Evolutionary conservation across 1,140 invertebrate species (phyloP).

Genomic region (Hylaeus volcanicus): DNA sequence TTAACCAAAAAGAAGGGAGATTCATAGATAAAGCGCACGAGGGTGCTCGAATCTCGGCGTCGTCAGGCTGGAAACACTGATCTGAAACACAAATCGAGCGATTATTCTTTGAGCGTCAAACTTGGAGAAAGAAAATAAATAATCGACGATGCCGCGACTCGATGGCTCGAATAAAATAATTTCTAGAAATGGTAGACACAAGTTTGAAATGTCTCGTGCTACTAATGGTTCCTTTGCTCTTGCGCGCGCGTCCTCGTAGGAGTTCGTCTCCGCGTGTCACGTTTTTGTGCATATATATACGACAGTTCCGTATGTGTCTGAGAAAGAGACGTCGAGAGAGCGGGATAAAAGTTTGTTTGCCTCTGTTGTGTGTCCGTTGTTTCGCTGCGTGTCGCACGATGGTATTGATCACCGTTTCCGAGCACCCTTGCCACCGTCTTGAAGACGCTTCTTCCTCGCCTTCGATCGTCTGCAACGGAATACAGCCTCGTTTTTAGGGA

Average conservation of each 20-base stretch:
- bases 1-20: constrained; percentile 29
- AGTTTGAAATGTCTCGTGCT: constrained; percentile 78
- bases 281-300: constrained; percentile 27
- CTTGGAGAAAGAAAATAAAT: not conserved
- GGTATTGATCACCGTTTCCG: constrained; percentile 52
- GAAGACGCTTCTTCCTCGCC: constrained; percentile 6
- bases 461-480: constrained; percentile 3
- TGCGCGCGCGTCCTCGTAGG: constrained; percentile 23
- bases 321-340: constrained; percentile 49
- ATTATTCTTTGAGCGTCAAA: not conserved
- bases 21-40: constrained; percentile 47
- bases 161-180: constrained; percentile 55
- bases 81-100: too few relatives aligned
- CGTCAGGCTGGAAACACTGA: not conserved
- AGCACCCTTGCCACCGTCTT: constrained; percentile 33
- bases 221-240: constrained; percentile 22
- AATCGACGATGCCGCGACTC: constrained; percentile 43
- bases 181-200: constrained; percentile 81
- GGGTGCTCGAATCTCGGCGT: constrained; percentile 27
- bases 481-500: not conserved
- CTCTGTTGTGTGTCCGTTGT: constrained; percentile 35
- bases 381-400: constrained; percentile 31
- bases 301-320: constrained; percentile 38
- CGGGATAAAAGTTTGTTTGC: constrained; percentile 42
- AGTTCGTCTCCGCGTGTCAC: constrained; percentile 25